A percentile compares a stretch with the other conserved stretches of the same genome.
phyloP scores from a whole-genome alignment of 2,113 vertebrate species.

The Spheniscus mendiculus region DNA sequence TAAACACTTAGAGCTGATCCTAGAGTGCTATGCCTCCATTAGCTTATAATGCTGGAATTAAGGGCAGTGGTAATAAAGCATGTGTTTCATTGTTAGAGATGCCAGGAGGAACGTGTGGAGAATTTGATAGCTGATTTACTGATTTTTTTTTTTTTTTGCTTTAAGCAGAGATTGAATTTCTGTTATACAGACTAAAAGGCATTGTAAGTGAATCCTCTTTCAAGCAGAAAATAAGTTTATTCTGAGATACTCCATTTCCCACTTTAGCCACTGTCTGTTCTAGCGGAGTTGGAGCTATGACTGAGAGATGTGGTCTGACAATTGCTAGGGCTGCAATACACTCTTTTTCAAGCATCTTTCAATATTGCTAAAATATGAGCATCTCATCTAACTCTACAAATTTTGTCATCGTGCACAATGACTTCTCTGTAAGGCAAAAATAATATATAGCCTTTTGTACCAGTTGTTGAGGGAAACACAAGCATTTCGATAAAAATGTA shows the following conservation, averaged over 20 bases:
- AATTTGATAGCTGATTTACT: not conserved
- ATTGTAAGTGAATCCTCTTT: not conserved
- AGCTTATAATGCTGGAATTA: not conserved
- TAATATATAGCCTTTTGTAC: not conserved
- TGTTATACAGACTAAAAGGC: not conserved
- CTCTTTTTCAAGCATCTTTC: conserved; percentile 7
- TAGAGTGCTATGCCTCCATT: not conserved
- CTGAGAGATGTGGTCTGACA: conserved; percentile 48
- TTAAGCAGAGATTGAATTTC: not conserved
- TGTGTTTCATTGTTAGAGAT: not conserved
- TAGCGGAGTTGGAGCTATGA: not conserved
- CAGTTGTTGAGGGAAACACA: not conserved
- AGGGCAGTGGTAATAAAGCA: not conserved
- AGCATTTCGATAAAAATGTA: not conserved
- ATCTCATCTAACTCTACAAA: not conserved
- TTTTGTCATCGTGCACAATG: not conserved
- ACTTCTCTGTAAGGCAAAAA: conserved; percentile 3
- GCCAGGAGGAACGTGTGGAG: not conserved
- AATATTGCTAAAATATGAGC: not conserved
- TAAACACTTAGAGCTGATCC: not conserved
- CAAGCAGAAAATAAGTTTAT: conserved; percentile 28
- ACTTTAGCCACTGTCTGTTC: conserved; percentile 41
- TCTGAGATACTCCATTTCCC: not conserved
- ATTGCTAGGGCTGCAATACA: conserved; percentile 1
- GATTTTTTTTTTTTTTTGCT: not conserved